Conservation (phyloP, 2,888 invertebrate genomes). For the Plusia festucae region DNA sequence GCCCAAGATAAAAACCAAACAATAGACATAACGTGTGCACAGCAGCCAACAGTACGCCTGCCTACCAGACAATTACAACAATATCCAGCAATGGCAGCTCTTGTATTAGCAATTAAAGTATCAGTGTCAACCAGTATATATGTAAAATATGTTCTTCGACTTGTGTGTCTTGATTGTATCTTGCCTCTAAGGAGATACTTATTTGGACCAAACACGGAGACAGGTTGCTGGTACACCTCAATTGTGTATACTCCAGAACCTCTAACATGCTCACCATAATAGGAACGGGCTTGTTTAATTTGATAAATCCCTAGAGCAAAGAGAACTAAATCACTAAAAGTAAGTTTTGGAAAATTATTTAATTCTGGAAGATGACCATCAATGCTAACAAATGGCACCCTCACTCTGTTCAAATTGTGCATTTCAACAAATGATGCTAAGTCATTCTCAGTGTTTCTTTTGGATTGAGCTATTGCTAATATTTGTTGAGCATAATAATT, state of each 20-base stretch:
- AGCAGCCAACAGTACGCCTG: no score
- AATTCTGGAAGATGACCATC: slow-evolving; percentile 18
- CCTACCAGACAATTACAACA: no score
- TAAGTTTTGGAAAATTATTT: slow-evolving; percentile 18
- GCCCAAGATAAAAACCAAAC: background rate
- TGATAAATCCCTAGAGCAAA: background rate
- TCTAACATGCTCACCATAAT: slow-evolving; percentile 19
- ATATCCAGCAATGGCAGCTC: background rate
- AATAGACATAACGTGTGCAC: slow-evolving; percentile 6
- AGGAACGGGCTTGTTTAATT: slow-evolving; percentile 9
- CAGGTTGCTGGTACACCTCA: slow-evolving; percentile 7
- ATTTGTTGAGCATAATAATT: background rate
- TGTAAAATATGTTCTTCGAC: no score
- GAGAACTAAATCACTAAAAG: background rate
- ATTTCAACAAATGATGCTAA: background rate
- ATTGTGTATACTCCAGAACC: slow-evolving; percentile 13
- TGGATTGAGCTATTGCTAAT: background rate
- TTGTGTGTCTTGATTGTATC: background rate
- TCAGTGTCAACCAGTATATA: no score
- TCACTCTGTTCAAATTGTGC: slow-evolving; percentile 15
- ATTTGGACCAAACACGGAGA: background rate
- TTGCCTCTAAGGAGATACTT: background rate
- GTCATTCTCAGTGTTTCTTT: background rate
- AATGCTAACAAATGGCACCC: slow-evolving; percentile 21
- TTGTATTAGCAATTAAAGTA: background rate